Evolutionary conservation across 2,888 invertebrate species (phyloP).

Genomic region (Amorpha juglandis): DNA sequence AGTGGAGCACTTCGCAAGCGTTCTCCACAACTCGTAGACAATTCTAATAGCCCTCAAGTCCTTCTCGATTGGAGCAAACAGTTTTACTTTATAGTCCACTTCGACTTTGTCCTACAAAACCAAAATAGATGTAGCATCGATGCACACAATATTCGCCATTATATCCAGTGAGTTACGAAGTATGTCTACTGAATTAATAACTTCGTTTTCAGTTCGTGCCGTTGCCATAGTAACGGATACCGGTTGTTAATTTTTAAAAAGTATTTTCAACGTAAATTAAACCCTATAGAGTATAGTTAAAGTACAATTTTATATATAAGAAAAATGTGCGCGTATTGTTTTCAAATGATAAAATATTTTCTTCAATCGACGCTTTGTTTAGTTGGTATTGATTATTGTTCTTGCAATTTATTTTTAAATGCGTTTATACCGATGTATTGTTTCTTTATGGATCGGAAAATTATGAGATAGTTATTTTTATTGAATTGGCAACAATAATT

Average conservation of each 20-base stretch:
- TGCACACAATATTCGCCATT: constrained; percentile 42
- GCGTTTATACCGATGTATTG: neutral
- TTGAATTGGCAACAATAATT: constrained; percentile 1
- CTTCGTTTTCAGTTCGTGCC: constrained; percentile 63
- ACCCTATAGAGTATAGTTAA: constrained; percentile 31
- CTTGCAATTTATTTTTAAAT: constrained; percentile 18
- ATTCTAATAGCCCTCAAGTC: constrained; percentile 79
- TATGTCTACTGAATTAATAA: constrained; percentile 33
- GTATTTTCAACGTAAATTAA: constrained; percentile 34
- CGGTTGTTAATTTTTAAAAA: constrained; percentile 54
- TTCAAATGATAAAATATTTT: constrained; percentile 46
- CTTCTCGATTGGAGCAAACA: constrained; percentile 75
- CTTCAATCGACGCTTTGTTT: constrained; percentile 56
- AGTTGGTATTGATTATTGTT: constrained; percentile 39
- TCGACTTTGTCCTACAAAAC: constrained; percentile 63
- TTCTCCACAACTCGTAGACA: constrained; percentile 58
- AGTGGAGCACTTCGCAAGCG: constrained; percentile 9
- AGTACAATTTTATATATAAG: constrained; percentile 29
- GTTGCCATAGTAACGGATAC: constrained; percentile 68
- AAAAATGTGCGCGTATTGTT: constrained; percentile 35
- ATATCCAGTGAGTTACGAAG: constrained; percentile 28
- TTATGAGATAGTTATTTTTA: neutral
- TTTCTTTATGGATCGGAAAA: constrained; percentile 8
- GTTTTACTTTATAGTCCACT: constrained; percentile 78
- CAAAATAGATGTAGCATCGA: constrained; percentile 41